A percentile compares a stretch with the other conserved stretches of the same genome.
Conservation (phyloP, 2,888 invertebrate species). For the Drosophila falleni region DNA sequence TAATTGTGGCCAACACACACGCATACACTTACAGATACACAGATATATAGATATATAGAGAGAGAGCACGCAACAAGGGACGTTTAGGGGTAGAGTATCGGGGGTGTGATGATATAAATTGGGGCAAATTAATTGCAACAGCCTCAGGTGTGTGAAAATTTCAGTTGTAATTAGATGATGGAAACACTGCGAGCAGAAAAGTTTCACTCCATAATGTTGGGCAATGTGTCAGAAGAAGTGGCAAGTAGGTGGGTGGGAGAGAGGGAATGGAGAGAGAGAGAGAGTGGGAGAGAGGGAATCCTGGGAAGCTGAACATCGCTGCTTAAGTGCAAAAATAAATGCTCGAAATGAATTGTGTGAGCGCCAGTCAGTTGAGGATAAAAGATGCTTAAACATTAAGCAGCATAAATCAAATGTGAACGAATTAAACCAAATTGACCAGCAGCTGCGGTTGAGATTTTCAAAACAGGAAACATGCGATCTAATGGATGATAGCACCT, state of each 20-base stretch:
- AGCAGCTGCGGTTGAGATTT: conserved; percentile 63
- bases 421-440: conserved; percentile 56
- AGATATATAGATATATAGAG: conserved; percentile 3
- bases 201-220: conserved; percentile 70
- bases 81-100: not conserved
- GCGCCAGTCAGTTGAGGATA: conserved; percentile 47
- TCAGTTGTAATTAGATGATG: conserved; percentile 76
- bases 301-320: conserved; percentile 50
- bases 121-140: conserved; percentile 78
- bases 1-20: conserved; percentile 60
- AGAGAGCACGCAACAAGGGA: conserved; percentile 51
- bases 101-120: conserved; percentile 69
- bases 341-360: conserved; percentile 40
- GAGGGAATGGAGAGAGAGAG: not conserved
- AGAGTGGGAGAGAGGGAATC: not conserved
- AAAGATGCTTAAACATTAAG: conserved; percentile 61
- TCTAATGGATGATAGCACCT: conserved; percentile 50
- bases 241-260: too few relatives aligned
- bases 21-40: conserved; percentile 1
- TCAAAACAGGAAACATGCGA: conserved; percentile 45
- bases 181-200: conserved; percentile 64
- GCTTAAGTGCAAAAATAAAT: conserved; percentile 48
- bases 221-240: conserved; percentile 44
- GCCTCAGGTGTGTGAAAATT: conserved; percentile 78
- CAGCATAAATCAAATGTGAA: conserved; percentile 53